A percentile compares a stretch with the other conserved stretches of the same genome.
These are phyloP conservation scores for Agrotis ipsilon DNA, from an alignment of 2,888 invertebrate species.

Conservation along the genomic window DNA sequence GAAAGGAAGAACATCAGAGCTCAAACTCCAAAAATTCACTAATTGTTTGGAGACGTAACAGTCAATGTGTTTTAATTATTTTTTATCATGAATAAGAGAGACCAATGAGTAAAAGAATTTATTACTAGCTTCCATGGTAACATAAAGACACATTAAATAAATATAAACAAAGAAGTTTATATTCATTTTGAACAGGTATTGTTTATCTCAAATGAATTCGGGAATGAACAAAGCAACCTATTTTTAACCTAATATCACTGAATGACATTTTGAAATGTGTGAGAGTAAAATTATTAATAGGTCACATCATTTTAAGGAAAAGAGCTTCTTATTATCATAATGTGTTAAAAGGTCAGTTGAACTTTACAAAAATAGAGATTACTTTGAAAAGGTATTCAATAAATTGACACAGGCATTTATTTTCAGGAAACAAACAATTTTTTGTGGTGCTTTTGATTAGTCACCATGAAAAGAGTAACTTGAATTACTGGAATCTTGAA, in stretches of 20 bases:
- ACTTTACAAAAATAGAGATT: background rate
- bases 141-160: background rate
- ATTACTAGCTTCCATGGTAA: too few species aligned
- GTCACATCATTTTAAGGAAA: constrained; percentile 12
- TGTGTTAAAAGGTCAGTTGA: constrained; percentile 7
- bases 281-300: background rate
- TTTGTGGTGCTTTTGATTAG: too few species aligned
- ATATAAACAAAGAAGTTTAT: background rate
- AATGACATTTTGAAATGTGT: constrained; percentile 25
- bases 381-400: background rate
- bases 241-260: background rate
- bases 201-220: background rate
- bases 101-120: too few species aligned
- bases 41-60: too few species aligned
- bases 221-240: background rate
- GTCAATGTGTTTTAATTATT: too few species aligned
- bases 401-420: background rate
- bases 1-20: too few species aligned
- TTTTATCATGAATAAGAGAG: too few species aligned
- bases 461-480: constrained; percentile 7
- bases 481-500: background rate
- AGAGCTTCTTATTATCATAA: constrained; percentile 9
- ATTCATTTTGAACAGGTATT: background rate
- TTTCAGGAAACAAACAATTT: too few species aligned
- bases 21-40: too few species aligned